phyloP scores from a whole-genome alignment of 2,113 vertebrate genomes.

The Neotragus moschatus region DNA sequence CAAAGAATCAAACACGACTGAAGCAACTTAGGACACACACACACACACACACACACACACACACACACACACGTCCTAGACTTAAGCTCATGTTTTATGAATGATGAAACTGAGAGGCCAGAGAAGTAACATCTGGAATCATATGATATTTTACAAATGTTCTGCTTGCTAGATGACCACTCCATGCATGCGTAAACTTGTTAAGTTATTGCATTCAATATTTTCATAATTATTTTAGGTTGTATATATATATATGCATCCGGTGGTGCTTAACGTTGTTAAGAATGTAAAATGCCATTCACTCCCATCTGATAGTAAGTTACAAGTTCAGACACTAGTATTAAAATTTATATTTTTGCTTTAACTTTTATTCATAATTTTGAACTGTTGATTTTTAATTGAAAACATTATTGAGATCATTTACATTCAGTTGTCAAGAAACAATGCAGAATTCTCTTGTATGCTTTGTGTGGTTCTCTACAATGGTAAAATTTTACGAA shows the following conservation, averaged over 20 bases:
- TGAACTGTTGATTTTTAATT: background rate
- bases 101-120: background rate
- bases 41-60: background rate
- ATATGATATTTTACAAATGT: background rate
- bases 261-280: background rate
- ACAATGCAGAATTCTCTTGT: background rate
- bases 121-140: background rate
- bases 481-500: background rate
- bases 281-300: background rate
- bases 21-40: background rate
- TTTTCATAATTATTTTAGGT: background rate
- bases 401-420: background rate
- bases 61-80: rapidly evolving
- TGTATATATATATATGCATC: background rate
- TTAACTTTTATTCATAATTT: background rate
- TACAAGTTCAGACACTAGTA: background rate
- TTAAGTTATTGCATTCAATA: background rate
- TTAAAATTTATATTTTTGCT: background rate
- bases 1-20: background rate
- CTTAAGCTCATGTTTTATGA: background rate
- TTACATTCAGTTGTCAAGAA: background rate
- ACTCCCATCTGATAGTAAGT: background rate
- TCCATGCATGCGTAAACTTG: background rate
- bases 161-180: background rate
- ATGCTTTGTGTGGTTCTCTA: background rate